Evolutionary conservation across 2,113 vertebrate species (phyloP), one percentile per base, ranked within the genome.

Genomic region (Aegithalos caudatus): DNA sequence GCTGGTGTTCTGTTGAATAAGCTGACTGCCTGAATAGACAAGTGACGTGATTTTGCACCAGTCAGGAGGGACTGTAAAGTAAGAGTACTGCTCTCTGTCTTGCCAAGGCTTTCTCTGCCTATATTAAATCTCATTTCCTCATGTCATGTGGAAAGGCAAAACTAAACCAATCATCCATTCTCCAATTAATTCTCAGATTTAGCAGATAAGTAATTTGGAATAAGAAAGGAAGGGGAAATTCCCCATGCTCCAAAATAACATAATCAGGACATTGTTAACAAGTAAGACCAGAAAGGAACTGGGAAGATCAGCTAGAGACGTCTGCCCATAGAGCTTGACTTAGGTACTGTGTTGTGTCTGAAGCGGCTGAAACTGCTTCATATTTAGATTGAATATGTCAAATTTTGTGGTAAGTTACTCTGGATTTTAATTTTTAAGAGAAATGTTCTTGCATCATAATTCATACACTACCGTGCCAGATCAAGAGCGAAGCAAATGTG

Each of bases 1-100:
- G 56, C 88, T 93, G 79, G 51, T 88, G 56, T 90, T 95, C 76
- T 92, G 51, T 81, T 92, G 67, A 96, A 74, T 81, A 81, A 95
- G 60, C 82, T 80, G 60, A 31, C 79, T 88, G 87, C 71, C 64
- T 87, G 56, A 92, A 81, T 60, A 94, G 60, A 93, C 61, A 47
- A 6, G 5, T 92, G 82, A 86, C 0, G 3, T 88, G 78, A 88
- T 94, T 93, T 88, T 95, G 88, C 79, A 88, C 58, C 47, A 81
- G 56, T 88, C 70, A 78, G 35, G 37, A 93, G 56, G 51, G 23
- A 31, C 51, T 90, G 48, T 60, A 71, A 92, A 95, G 54, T 47
- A 50, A 76, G 33, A 81, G 51, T 50, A 24, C 64, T 60, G 51
- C 56, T 70, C 37, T 66, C 79, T 77, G 50, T 54, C 50, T 90